These are phyloP conservation scores for Coregonus sp. DNA, from an alignment of 2,797 vertebrate species.

Conservation along the genomic window DNA sequence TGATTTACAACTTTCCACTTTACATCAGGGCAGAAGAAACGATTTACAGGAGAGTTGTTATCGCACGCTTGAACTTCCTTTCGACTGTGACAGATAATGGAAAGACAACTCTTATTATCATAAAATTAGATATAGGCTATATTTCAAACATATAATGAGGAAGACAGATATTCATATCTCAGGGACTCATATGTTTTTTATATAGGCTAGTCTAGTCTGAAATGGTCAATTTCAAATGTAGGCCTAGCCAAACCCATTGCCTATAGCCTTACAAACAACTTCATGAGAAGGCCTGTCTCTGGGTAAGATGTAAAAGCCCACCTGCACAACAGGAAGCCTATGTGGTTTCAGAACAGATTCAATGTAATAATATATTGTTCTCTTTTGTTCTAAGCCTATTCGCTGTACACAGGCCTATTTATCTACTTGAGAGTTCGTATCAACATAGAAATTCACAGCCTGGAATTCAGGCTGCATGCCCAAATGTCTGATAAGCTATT, in stretches of 20 bases:
- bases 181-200: not conserved
- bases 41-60: not conserved
- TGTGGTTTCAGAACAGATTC: no score
- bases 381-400: not conserved
- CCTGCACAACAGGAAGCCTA: no score
- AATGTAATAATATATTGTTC: not conserved
- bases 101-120: not conserved
- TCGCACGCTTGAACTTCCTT: not conserved
- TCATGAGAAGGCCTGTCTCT: not conserved
- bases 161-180: not conserved
- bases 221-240: not conserved
- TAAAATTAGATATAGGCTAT: not conserved
- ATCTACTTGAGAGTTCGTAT: not conserved
- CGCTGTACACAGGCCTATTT: not conserved
- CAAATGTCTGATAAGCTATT: not conserved
- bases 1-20: conserved; percentile 22
- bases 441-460: not conserved
- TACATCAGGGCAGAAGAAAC: not conserved
- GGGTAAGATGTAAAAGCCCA: not conserved
- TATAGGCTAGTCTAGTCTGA: not conserved
- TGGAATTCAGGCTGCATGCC: not conserved
- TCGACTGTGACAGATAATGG: not conserved
- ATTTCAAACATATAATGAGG: not conserved
- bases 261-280: not conserved
- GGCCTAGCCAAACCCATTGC: not conserved